phyloP scores from a whole-genome alignment of 2,797 vertebrate species.

The Enteromius anoplus region DNA sequence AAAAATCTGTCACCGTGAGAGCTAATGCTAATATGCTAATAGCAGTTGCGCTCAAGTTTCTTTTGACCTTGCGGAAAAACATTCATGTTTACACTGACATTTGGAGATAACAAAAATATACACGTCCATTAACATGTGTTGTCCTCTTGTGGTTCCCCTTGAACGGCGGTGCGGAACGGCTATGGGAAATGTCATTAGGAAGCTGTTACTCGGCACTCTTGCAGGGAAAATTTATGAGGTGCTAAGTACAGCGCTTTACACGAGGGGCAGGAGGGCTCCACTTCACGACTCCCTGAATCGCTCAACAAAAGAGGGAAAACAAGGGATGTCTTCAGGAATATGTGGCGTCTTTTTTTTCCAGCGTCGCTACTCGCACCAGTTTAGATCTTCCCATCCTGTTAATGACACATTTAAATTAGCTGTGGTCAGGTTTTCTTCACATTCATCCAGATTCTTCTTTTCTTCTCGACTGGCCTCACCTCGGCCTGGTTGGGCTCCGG shows the following conservation, averaged over 20 bases:
- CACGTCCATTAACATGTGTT: conserved; percentile 10
- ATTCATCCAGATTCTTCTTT: conserved; percentile 80
- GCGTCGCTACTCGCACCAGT: conserved; percentile 62
- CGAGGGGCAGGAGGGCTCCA: conserved; percentile 49
- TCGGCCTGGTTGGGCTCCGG: conserved; percentile 75
- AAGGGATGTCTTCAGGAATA: conserved; percentile 65
- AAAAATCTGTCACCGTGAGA: conserved; percentile 10
- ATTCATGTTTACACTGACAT: conserved; percentile 8
- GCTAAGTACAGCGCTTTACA: conserved; percentile 65
- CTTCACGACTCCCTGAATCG: conserved; percentile 50
- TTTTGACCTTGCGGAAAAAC: conserved; percentile 27
- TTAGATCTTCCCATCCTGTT: conserved; percentile 72
- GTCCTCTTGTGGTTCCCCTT: conserved; percentile 18
- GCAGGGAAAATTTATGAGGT: conserved; percentile 68
- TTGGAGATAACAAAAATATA: conserved; percentile 31
- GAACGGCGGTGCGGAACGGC: neutral
- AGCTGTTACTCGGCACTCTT: conserved; percentile 32
- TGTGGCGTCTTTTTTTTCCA: conserved; percentile 66
- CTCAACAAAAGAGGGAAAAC: conserved; percentile 64
- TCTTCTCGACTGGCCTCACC: conserved; percentile 80
- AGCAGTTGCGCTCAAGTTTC: conserved; percentile 21
- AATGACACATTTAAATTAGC: conserved; percentile 82
- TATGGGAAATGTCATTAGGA: conserved; percentile 45
- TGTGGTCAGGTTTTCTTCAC: conserved; percentile 77
- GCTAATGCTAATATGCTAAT: conserved; percentile 33